Evolutionary conservation across 1,140 invertebrate genomes (phyloP).

Genomic region (Cydia fagiglandana): DNA sequence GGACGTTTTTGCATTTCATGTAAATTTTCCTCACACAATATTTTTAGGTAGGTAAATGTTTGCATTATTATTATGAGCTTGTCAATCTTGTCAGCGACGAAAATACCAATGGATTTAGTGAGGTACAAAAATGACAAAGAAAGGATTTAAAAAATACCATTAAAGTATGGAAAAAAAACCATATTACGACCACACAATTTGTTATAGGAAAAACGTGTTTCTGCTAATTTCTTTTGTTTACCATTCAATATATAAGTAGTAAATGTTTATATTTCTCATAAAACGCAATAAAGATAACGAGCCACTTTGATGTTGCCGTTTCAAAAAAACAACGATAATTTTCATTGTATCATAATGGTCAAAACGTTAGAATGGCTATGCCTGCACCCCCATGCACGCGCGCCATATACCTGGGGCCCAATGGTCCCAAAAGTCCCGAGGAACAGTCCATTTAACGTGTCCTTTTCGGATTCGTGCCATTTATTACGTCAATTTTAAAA

Average conservation of each 20-base stretch:
- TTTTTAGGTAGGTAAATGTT: not conserved
- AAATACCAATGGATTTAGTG: too few relatives aligned
- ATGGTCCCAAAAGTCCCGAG: conserved; percentile 38
- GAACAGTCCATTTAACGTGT: conserved; percentile 48
- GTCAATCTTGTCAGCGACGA: too few relatives aligned
- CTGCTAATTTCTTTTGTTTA: too few relatives aligned
- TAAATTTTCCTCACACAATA: not conserved
- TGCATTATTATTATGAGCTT: too few relatives aligned
- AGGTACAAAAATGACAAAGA: too few relatives aligned
- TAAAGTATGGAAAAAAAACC: too few relatives aligned
- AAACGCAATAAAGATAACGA: conserved; percentile 7
- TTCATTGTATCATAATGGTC: not conserved
- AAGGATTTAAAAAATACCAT: too few relatives aligned
- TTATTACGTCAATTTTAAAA: conserved; percentile 50
- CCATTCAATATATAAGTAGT: too few relatives aligned
- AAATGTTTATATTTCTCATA: not conserved
- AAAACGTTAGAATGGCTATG: not conserved
- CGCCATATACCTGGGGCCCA: conserved; percentile 51
- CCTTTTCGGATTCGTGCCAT: conserved; percentile 52
- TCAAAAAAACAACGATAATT: conserved; percentile 1
- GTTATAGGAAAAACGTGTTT: too few relatives aligned
- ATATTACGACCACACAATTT: too few relatives aligned
- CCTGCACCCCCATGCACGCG: conserved; percentile 36
- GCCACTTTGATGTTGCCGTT: not conserved
- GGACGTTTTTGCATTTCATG: not conserved